Conservation (phyloP, 2,113 vertebrate species). For the Aegotheles bennettii region DNA sequence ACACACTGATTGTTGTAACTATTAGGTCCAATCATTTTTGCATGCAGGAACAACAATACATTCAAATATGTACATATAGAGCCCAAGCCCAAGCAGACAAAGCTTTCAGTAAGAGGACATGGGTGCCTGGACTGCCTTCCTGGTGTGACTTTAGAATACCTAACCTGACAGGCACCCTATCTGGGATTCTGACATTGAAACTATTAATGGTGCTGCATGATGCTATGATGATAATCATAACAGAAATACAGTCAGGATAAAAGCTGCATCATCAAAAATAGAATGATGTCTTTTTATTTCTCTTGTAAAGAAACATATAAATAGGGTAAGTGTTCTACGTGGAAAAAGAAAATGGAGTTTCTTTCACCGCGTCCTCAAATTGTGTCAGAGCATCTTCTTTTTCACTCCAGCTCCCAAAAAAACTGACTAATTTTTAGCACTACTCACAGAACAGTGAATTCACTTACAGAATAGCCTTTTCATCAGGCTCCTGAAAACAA, state of each 20-base stretch:
- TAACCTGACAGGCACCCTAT: not conserved
- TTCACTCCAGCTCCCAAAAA: not conserved
- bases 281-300: not conserved
- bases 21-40: not conserved
- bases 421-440: not conserved
- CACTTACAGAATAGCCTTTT: not conserved
- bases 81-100: not conserved
- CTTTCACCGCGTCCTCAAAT: not conserved
- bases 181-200: not conserved
- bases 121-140: not conserved
- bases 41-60: not conserved
- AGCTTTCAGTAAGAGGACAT: not conserved
- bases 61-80: not conserved
- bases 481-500: not conserved
- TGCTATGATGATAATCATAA: not conserved
- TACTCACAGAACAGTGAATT: not conserved
- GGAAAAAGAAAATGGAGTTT: not conserved
- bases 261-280: not conserved
- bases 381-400: not conserved
- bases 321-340: not conserved
- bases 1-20: not conserved
- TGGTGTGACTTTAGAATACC: not conserved
- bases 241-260: not conserved
- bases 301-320: not conserved
- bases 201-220: not conserved